phyloP scores from a whole-genome alignment of 2,797 vertebrate genomes.

The Pangasius krempfi region DNA sequence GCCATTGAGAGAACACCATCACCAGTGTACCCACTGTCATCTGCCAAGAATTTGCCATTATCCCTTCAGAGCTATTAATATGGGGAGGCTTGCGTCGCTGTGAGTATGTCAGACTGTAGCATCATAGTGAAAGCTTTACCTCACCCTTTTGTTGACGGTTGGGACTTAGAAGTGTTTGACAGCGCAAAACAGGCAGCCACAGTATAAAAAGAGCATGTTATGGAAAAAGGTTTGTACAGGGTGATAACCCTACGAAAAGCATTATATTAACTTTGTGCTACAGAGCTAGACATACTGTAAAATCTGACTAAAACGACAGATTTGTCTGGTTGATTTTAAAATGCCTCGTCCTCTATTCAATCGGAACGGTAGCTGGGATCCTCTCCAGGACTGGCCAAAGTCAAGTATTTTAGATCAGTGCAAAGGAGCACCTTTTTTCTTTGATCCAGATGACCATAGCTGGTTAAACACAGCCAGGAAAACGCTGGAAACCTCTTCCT shows the following conservation, averaged over 20 bases:
- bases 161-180: slow-evolving; percentile 66
- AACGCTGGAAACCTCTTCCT: slow-evolving; percentile 63
- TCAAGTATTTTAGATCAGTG: slow-evolving; percentile 65
- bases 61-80: slow-evolving; percentile 75
- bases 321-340: slow-evolving; percentile 47
- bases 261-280: background rate
- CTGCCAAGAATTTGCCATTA: slow-evolving; percentile 73
- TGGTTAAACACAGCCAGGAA: slow-evolving; percentile 67
- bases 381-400: slow-evolving; percentile 64
- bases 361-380: slow-evolving; percentile 60
- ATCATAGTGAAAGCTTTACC: slow-evolving; percentile 50
- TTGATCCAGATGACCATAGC: slow-evolving; percentile 57
- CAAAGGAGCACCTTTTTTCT: slow-evolving; percentile 60
- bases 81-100: slow-evolving; percentile 53
- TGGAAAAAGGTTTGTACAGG: background rate
- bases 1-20: slow-evolving; percentile 24
- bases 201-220: slow-evolving; percentile 69
- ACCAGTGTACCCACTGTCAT: slow-evolving; percentile 52
- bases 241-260: background rate
- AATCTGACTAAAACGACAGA: background rate
- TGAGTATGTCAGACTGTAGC: slow-evolving; percentile 36
- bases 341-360: slow-evolving; percentile 58
- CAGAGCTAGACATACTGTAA: background rate
- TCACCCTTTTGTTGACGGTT: slow-evolving; percentile 50
- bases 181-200: slow-evolving; percentile 57